Base-by-base conservation (phyloP, 2,113 vertebrate species). In the Orthonyx spaldingii region DNA sequence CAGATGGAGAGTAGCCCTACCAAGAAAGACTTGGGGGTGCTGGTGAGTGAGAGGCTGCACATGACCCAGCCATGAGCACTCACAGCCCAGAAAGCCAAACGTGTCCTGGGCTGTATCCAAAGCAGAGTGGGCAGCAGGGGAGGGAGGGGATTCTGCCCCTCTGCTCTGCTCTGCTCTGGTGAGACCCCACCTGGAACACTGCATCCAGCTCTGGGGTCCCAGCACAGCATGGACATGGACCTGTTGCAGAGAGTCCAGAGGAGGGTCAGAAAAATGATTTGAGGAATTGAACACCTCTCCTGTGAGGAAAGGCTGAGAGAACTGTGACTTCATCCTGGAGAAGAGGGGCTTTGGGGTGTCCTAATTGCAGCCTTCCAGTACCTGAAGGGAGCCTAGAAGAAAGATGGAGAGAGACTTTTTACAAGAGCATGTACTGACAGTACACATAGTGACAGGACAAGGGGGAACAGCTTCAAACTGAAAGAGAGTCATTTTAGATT, bases 1-100 rank as follows among this genome's bases (percentile, higher is more conserved):
- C 26, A 65, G 32, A 46, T 37, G 1, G 1, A 55, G 33, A 46
- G 26, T 26, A 24, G 60, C 21, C 41, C 50, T 21, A 27, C 1
- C 0, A 0, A 26, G 50, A 47, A 47, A 27, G 6, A 20, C 16
- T 32, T 37, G 7, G 8, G 50, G 3, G 4, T 37, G 6, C 27
- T 13, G 39, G 33, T 4, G 33, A 6, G 0, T 0, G 63, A 21
- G 50, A 56, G 13, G 13, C 50, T 60, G 72, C 39, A 65, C 49
- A 7, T 55, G 60, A 30, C 19, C 39, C 49, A 44, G 71, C 33
- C 2, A 28, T 35, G 53, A n/a, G 41, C 53, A 35, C 71, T 57
- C 10, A 0, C 8, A 55, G 28, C 10, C 13, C 59, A 50, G 46
- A 63, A 2, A 52, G 23, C 8, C 30, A 42, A 3, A 5, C 0